phyloP scores from a whole-genome alignment of 2,113 vertebrate species.

The Amia ocellicauda region DNA sequence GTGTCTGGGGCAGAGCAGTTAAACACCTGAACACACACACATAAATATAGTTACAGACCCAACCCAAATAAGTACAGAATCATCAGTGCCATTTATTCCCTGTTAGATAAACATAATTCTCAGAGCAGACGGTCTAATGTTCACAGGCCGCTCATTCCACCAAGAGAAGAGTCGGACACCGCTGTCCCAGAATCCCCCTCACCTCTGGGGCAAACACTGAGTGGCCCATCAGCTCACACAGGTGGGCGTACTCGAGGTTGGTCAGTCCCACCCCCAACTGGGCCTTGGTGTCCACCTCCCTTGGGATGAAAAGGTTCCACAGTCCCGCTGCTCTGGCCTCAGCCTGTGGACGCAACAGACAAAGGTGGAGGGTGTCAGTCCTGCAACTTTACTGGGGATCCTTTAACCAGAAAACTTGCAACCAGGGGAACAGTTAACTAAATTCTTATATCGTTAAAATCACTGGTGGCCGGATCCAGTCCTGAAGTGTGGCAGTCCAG shows the following conservation, averaged over 20 bases:
- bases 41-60: not conserved
- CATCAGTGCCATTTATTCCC: too few relatives aligned
- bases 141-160: too few relatives aligned
- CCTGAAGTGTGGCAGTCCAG: too few relatives aligned
- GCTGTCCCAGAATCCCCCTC: too few relatives aligned
- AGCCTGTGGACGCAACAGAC: conserved; percentile 35
- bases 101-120: too few relatives aligned
- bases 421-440: too few relatives aligned
- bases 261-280: conserved; percentile 57
- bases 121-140: too few relatives aligned
- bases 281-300: conserved; percentile 50
- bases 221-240: conserved; percentile 59
- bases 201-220: conserved; percentile 57
- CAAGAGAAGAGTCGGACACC: too few relatives aligned
- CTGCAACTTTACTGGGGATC: not conserved
- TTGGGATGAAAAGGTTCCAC: conserved; percentile 62
- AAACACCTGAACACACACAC: conserved; percentile 44
- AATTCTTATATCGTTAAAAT: too few relatives aligned
- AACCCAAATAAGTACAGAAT: not conserved
- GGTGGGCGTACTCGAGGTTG: conserved; percentile 52
- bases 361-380: not conserved
- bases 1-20: conserved; percentile 64
- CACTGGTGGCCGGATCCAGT: too few relatives aligned
- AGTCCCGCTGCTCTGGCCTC: conserved; percentile 55
- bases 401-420: too few relatives aligned